Conservation (phyloP, 1,140 invertebrate genomes). For the Drosophila kikkawai region DNA sequence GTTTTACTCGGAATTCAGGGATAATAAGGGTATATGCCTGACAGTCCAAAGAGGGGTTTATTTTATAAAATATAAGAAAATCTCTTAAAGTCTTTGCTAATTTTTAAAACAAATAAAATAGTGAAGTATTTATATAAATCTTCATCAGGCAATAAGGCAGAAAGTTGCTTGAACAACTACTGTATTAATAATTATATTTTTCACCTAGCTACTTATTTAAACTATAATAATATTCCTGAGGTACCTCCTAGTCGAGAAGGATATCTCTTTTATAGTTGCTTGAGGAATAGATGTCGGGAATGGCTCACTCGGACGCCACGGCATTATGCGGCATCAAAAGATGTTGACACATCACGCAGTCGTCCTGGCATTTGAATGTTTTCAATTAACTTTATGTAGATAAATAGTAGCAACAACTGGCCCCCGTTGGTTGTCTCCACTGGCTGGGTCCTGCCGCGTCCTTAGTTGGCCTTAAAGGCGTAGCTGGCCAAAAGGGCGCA, state of each 20-base stretch:
- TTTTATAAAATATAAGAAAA: background rate
- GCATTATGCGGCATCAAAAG: slow-evolving; percentile 68
- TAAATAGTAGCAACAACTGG: slow-evolving; percentile 68
- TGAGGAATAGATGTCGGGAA: slow-evolving; percentile 10
- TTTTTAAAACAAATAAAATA: background rate
- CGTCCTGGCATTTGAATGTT: slow-evolving; percentile 68
- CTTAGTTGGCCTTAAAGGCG: slow-evolving; percentile 53
- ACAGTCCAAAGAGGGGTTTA: background rate
- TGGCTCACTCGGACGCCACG: slow-evolving; percentile 11
- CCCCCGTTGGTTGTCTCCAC: slow-evolving; percentile 26
- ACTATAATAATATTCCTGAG: background rate
- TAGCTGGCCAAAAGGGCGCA: slow-evolving; percentile 29
- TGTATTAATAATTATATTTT: background rate
- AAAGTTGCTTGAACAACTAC: background rate
- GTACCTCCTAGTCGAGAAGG: slow-evolving; percentile 2
- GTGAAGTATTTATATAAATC: no score
- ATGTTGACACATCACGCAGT: slow-evolving; percentile 79
- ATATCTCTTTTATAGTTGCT: background rate
- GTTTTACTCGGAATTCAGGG: background rate
- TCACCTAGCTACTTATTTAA: background rate
- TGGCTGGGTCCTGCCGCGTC: slow-evolving; percentile 9
- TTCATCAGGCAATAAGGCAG: background rate
- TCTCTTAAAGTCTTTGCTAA: background rate
- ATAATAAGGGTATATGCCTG: background rate
- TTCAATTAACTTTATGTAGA: slow-evolving; percentile 82